These are phyloP conservation scores for Drosophila lini DNA, from an alignment of 1,140 invertebrate genomes.

Conservation along the genomic window DNA sequence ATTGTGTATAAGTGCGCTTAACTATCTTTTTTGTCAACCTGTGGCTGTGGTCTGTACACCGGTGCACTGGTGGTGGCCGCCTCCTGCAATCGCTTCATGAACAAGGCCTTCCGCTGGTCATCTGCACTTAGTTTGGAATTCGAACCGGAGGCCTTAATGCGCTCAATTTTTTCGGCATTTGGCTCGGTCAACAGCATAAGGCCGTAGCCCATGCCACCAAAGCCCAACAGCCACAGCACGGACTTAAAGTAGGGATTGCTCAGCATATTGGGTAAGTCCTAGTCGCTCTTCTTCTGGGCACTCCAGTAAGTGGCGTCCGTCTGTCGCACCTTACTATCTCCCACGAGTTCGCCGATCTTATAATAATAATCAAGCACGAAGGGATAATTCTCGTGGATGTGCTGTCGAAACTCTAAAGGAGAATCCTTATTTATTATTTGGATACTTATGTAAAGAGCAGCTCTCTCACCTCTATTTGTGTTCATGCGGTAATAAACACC, in stretches of 20 bases:
- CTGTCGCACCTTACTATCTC: conserved; percentile 85
- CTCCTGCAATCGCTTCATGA: conserved; percentile 73
- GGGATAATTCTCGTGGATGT: conserved; percentile 87
- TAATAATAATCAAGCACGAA: conserved; percentile 87
- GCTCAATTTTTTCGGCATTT: conserved; percentile 85
- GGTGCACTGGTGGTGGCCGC: conserved; percentile 56
- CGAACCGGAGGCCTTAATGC: conserved; percentile 81
- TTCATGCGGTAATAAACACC: conserved; percentile 87
- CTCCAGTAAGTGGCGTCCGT: conserved; percentile 86
- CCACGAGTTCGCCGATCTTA: conserved; percentile 86
- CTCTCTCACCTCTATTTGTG: conserved; percentile 86
- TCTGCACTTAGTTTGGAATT: conserved; percentile 30
- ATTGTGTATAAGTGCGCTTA: conserved; percentile 16
- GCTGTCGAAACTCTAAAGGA: conserved; percentile 86
- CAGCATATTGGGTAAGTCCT: conserved; percentile 70
- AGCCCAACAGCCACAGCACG: conserved; percentile 86
- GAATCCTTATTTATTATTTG: conserved; percentile 20
- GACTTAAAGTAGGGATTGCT: conserved; percentile 85
- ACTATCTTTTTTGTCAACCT: conserved; percentile 53
- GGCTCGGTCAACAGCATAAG: conserved; percentile 86
- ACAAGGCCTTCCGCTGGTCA: conserved; percentile 61
- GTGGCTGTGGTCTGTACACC: conserved; percentile 40
- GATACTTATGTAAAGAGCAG: conserved; percentile 66
- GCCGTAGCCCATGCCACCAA: conserved; percentile 86
- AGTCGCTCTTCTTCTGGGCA: conserved; percentile 55